Conservation (phyloP, 2,797 vertebrate species). For the Tapera naevia region DNA sequence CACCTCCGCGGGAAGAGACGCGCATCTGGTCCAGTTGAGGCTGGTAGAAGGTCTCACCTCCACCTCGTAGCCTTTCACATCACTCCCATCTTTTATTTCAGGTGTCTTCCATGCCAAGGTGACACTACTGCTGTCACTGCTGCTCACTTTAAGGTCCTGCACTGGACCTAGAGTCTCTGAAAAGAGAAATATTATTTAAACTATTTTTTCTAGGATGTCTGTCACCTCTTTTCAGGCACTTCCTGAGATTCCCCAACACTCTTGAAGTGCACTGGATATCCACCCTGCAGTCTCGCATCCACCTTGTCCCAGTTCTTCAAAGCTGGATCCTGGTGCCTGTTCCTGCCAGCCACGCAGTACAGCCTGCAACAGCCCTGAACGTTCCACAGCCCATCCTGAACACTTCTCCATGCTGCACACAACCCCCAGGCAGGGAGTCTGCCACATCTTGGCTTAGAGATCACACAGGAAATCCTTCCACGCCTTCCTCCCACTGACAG, state of each 20-base stretch:
- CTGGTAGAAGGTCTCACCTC: conserved; percentile 77
- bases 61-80: conserved; percentile 84
- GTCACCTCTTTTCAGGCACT: neutral
- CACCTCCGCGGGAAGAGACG: conserved; percentile 64
- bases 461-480: neutral
- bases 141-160: conserved; percentile 80
- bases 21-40: conserved; percentile 83
- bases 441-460: neutral
- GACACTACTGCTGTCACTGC: conserved; percentile 78
- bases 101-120: conserved; percentile 84
- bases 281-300: neutral
- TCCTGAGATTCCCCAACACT: neutral
- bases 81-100: conserved; percentile 65
- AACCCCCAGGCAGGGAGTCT: neutral
- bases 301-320: neutral
- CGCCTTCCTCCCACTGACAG: neutral
- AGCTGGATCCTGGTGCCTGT: neutral
- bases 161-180: conserved; percentile 85
- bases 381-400: neutral
- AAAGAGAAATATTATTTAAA: neutral
- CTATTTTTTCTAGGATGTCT: neutral
- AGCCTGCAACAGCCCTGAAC: neutral
- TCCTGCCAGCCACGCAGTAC: neutral
- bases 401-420: neutral
- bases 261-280: neutral